Conservation (phyloP, 2,888 invertebrate genomes). For the Petrolisthes manimaculis region DNA sequence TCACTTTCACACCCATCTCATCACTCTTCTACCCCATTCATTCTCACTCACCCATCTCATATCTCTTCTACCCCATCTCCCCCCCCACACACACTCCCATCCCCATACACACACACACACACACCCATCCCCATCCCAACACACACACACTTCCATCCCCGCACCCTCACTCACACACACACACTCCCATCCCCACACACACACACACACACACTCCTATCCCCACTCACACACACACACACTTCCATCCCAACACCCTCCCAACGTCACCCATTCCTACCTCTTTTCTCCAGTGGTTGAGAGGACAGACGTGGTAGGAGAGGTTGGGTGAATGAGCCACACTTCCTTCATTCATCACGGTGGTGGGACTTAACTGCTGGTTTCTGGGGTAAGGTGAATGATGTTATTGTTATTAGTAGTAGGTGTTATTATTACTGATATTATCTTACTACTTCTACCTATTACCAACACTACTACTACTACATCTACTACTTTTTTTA, state of each 20-base stretch:
- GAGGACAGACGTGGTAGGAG: not conserved
- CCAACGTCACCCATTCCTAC: not conserved
- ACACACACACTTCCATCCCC: not conserved
- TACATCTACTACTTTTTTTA: not conserved
- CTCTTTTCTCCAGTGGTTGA: not conserved
- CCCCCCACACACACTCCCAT: too few species aligned
- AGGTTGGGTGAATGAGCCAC: not conserved
- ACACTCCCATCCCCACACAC: not conserved
- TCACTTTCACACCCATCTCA: too few species aligned
- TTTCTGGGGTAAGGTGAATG: not conserved
- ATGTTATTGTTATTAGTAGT: not conserved
- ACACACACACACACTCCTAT: not conserved
- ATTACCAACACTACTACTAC: not conserved
- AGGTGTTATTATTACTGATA: too few species aligned
- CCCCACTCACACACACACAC: not conserved
- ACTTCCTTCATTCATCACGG: too few species aligned
- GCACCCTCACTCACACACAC: not conserved
- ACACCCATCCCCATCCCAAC: not conserved
- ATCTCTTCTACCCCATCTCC: too few species aligned
- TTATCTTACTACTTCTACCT: not conserved
- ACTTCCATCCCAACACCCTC: not conserved
- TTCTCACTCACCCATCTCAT: too few species aligned
- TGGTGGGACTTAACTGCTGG: too few species aligned
- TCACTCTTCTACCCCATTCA: too few species aligned
- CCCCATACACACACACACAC: not conserved